Conservation (phyloP, 2,113 vertebrate species). For the Mustela lutreola region DNA sequence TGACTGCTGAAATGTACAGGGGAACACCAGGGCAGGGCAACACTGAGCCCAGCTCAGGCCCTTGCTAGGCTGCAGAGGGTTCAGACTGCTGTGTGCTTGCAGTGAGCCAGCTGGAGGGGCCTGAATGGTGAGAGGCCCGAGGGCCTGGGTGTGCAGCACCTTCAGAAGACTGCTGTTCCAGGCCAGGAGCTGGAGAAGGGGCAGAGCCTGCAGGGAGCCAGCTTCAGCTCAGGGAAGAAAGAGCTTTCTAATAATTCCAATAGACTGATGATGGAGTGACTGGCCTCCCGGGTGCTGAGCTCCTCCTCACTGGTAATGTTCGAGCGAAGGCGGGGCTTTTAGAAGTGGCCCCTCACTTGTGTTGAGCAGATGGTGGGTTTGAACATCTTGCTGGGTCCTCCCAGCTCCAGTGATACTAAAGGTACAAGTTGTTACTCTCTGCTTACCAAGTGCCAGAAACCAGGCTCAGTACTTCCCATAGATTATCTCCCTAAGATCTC, state of each 20-base stretch:
- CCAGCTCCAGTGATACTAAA: no score
- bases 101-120: not conserved
- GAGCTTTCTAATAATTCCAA: not conserved
- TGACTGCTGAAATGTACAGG: not conserved
- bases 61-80: not conserved
- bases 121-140: not conserved
- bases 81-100: not conserved
- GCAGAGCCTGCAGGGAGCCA: not conserved
- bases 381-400: not conserved
- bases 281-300: not conserved
- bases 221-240: not conserved
- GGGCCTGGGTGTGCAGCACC: not conserved
- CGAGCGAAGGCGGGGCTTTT: not conserved
- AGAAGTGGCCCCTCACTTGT: not conserved
- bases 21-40: not conserved
- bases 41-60: not conserved
- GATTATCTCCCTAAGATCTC: not conserved
- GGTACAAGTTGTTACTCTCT: not conserved
- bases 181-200: not conserved
- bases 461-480: not conserved
- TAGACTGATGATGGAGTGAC: fast-evolving
- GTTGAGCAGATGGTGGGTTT: not conserved
- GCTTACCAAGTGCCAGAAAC: not conserved
- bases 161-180: not conserved
- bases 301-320: not conserved